Base-by-base conservation (phyloP, 2,113 vertebrate species). In the Otocyon megalotis region DNA sequence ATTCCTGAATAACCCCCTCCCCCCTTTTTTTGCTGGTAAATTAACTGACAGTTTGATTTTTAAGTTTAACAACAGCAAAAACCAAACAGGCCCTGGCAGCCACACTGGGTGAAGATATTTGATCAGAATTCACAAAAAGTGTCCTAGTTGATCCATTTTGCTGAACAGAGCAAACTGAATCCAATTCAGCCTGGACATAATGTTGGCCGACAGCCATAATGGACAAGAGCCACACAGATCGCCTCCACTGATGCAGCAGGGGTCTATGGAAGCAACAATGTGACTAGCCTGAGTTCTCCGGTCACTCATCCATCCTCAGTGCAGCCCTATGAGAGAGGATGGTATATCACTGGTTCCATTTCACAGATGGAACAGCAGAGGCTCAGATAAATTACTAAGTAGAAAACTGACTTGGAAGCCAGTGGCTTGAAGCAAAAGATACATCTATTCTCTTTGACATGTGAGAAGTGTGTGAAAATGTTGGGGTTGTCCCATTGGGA, bases 371-470 rank as follows among this genome's bases (percentile, higher is more conserved):
- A 30, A 14, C 43, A 35, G 37, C 48, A 1, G 65, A 84, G 71
- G 35, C 32, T 79, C 67, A 60, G 84, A 32, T 56, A 6, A 12
- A 37, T 28, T 11, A 60, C 19, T 54, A 84, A 12, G 50, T 32
- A 50, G 65, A 56, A 79, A 74, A 48, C 37, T 0, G 30, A 83
- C 35, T 58, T 15, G 30, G 50, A 84, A 17, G 63, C 69, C 67
- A 83, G 5, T 22, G 74, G 6, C 90, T 62, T 26, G 35, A 92
- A 95, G 90, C 43, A 58, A 76, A 92, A 85, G 35, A 12, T 32
- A 30, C 7, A 1, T 5, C 50, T 83, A 32, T 58, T 69, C 63
- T 71, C 88, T 83, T 53, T 54, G 88, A 71, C 12, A 8, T 63
- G 69, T 87, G 50, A 35, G 53, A 63, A 53, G 32, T 24, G 13